Conservation (phyloP, 2,113 vertebrate species). For the Corythornis vintsioides region DNA sequence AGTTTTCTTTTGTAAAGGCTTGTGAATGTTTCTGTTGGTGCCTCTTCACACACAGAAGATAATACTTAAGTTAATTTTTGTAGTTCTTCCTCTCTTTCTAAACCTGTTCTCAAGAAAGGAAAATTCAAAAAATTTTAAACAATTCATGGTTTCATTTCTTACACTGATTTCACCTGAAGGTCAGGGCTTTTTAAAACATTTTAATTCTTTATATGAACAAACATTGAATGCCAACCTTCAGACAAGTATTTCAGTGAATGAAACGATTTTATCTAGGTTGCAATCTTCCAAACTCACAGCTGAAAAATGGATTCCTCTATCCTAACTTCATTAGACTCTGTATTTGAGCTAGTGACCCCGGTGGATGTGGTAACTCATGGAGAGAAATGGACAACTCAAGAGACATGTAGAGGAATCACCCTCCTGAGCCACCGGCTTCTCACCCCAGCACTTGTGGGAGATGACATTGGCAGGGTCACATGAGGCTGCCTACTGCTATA, state of each 20-base stretch:
- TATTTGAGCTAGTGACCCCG: not conserved
- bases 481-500: not conserved
- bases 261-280: not conserved
- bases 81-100: not conserved
- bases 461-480: too few relatives aligned
- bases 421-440: not conserved
- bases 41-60: not conserved
- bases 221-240: not conserved
- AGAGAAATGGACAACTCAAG: not conserved
- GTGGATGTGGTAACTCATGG: not conserved
- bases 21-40: not conserved
- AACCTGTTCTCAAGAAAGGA: not conserved
- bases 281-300: not conserved
- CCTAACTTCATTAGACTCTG: not conserved
- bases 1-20: conserved; percentile 12
- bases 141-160: not conserved
- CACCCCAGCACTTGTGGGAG: not conserved
- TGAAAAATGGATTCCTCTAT: not conserved
- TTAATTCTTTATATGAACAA: not conserved
- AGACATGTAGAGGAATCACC: fast-evolving
- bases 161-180: fast-evolving
- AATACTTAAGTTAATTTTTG: not conserved
- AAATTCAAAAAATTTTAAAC: not conserved
- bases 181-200: not conserved
- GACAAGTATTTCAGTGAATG: not conserved